Evolutionary conservation across 2,888 invertebrate species (phyloP), one percentile per base, ranked within the genome.

Genomic region (Lysandra bellargus): DNA sequence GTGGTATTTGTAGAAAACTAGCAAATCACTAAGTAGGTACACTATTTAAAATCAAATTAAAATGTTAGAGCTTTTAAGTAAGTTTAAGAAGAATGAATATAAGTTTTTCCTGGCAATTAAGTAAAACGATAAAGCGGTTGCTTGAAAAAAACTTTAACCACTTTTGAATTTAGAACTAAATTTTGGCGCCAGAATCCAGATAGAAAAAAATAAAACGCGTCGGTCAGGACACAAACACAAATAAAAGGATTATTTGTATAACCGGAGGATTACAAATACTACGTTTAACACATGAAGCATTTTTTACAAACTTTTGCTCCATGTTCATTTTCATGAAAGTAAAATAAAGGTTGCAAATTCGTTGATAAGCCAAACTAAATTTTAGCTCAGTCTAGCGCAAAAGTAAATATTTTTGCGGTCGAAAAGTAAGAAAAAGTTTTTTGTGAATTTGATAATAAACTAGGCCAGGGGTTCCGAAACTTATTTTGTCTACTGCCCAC

Each of bases 311-410:
- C 69, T 69, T 69, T 37, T 2, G 37, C 69, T 69, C 14, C 12
- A 69, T 69, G 69, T 69, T 69, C 37, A 69, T 37, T 69, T 69
- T 69, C 14, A 37, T 37, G 69, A 69, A 69, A 69, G 69, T 69
- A 14, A 69, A 69, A 69, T 69, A 69, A 69, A 69, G 69, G 33
- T 69, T 69, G 69, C 33, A 69, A 69, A 69, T 69, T 69, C 33
- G 69, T 33, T 37, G 69, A 69, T 69, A 69, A 69, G 69, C 37
- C 33, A 14, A 69, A 64, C 64, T 12, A 64, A 64, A 69, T 69
- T 69, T 30, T 14, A 69, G 69, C 69, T 37, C 33, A 33, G 69
- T 69, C 37, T 69, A 12, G 69, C 6, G 69, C 14, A 69, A 69
- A 69, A 69, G 33, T 69, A 69, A 61, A 61, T 69, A 69, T 33